Evolutionary conservation across 2,888 invertebrate genomes (phyloP), one percentile per base, ranked within the genome.

Genomic region (Erannis defoliaria): DNA sequence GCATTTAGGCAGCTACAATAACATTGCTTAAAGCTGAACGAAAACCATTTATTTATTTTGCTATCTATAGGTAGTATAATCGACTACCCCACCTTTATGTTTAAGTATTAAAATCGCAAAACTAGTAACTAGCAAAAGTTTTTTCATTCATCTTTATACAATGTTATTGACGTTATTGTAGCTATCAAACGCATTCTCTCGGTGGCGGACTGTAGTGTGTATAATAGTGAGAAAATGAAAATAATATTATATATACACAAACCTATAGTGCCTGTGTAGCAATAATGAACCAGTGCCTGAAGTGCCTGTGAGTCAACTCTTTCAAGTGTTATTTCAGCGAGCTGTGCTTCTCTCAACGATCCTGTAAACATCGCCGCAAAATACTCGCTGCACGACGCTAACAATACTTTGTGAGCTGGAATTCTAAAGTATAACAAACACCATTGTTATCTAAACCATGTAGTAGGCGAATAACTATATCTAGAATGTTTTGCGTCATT

Each of bases 341-440:
- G 95, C 66, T 95, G 95, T 5, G 97, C 95, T 90, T 99, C 98
- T 70, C 96, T 94, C 66, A 99, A 90, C 58, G 97, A 96, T 59
- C 96, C 97, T 23, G 97, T 98, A 83, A 99, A 99, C 98, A 99
- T 99, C 42, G 98, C 98, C 43, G 97, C 96, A 93, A 99, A 99
- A 87, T 99, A 99, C 86, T 98, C 98, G 74, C 98, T 98, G 61
- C 97, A 97, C 42, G 98, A 97, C 74, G 97, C 97, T 68, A 99
- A 94, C 54, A 99, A 97, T 70, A 99, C 93, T 78, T 98, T 96
- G 90, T 98, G 97, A 26, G 97, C 97, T 67, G 96, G 94, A 75
- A 97, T 95, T 74, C 96, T 95, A 77, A 55, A 60, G 55, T 38
- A 48, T 48, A 64, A 55, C 8, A 19, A 35, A 59, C 5, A 50